Conservation (phyloP, 2,113 vertebrate genomes). For the Psilopsiagon aurifrons region DNA sequence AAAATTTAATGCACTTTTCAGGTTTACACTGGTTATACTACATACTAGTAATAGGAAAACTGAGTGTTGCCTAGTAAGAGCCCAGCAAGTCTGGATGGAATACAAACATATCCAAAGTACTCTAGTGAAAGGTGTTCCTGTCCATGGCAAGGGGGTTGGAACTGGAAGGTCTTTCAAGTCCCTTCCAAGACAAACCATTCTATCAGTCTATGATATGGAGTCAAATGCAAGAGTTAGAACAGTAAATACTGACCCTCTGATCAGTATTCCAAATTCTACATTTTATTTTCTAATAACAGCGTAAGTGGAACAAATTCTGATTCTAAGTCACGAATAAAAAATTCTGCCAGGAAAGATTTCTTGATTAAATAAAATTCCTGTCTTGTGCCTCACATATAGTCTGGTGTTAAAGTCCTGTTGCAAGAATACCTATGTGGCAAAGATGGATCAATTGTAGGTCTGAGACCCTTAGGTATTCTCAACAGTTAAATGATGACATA, state of each 20-base stretch:
- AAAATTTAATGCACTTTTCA: background rate
- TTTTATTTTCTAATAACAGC: background rate
- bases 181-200: background rate
- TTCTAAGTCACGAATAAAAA: background rate
- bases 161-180: background rate
- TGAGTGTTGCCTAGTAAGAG: background rate
- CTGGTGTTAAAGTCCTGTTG: background rate
- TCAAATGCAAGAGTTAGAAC: background rate
- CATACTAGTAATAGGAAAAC: background rate
- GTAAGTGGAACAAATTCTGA: background rate
- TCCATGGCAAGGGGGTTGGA: background rate
- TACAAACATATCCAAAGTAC: background rate
- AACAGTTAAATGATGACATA: background rate
- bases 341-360: background rate
- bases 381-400: background rate
- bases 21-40: background rate
- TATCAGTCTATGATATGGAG: background rate
- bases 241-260: background rate
- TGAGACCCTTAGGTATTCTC: background rate
- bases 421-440: background rate
- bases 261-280: background rate
- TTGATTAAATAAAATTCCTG: background rate
- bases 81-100: background rate
- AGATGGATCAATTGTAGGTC: rapidly evolving
- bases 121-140: background rate